These are phyloP conservation scores for Ceratothoa steindachneri DNA, from an alignment of 2,888 invertebrate genomes.

Conservation along the genomic window DNA sequence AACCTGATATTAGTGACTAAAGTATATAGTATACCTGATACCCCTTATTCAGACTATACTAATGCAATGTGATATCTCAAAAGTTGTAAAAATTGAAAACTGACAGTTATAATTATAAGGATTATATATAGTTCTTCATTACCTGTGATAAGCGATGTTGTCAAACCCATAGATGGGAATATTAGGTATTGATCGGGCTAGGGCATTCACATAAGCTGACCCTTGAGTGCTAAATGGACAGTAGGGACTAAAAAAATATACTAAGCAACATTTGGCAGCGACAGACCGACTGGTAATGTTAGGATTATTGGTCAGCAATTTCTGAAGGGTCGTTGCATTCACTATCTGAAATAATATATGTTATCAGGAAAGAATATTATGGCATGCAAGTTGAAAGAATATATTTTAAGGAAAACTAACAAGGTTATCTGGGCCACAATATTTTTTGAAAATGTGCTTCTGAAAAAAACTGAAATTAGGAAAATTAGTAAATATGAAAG, in stretches of 20 bases:
- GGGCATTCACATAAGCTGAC: constrained; percentile 42
- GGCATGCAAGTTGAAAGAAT: background rate
- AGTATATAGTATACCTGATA: no score
- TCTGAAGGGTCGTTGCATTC: constrained; percentile 38
- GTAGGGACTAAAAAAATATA: constrained; percentile 43
- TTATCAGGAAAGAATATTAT: background rate
- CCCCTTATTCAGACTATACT: no score
- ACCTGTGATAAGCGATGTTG: constrained; percentile 45
- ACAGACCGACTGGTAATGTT: constrained; percentile 34
- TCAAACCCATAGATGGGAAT: constrained; percentile 44
- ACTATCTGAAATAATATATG: constrained; percentile 38
- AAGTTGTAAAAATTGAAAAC: no score
- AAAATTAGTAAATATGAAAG: no score
- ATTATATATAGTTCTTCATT: background rate
- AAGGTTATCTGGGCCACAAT: no score
- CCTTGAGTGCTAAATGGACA: constrained; percentile 42
- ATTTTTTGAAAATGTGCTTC: no score
- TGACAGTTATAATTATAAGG: no score
- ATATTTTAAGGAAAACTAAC: no score
- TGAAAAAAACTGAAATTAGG: no score
- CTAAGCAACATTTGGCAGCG: constrained; percentile 27
- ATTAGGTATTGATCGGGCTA: constrained; percentile 33
- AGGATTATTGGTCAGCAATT: constrained; percentile 28
- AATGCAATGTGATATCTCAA: no score
- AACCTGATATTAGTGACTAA: no score